A percentile compares a stretch with the other conserved stretches of the same genome.
These are phyloP conservation scores for Choreutis nemorana DNA, from an alignment of 2,888 invertebrate genomes.

Conservation along the genomic window DNA sequence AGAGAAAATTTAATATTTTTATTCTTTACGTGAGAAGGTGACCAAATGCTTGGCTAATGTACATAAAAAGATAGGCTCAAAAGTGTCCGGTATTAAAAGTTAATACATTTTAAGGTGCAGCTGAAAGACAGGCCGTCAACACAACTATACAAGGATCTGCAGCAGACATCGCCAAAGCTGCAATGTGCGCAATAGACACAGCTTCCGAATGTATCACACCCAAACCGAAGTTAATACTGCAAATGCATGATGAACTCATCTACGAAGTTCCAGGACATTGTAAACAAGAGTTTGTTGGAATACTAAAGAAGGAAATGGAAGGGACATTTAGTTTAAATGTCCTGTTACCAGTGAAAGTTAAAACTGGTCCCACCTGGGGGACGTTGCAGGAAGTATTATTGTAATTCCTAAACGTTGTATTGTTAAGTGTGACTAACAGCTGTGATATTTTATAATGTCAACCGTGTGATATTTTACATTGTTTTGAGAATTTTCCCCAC, in stretches of 20 bases:
- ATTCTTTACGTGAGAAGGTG: no score
- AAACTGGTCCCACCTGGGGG: conserved; percentile 86
- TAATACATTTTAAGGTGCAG: no score
- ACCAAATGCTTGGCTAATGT: no score
- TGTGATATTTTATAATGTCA: conserved; percentile 11
- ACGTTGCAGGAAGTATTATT: conserved; percentile 27
- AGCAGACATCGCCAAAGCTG: conserved; percentile 92
- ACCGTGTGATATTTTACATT: conserved; percentile 22
- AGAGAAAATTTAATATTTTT: no score
- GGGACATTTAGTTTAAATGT: conserved; percentile 74
- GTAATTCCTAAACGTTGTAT: conserved; percentile 12
- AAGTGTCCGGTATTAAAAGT: no score
- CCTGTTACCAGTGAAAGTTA: conserved; percentile 88
- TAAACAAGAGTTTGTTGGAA: conserved; percentile 61
- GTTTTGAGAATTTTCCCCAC: no score
- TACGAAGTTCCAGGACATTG: conserved; percentile 80
- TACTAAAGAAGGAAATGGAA: conserved; percentile 84
- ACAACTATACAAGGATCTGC: conserved; percentile 97
- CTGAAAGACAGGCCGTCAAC: conserved; percentile 96
- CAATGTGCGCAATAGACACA: conserved; percentile 82
- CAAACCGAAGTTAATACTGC: conserved; percentile 78
- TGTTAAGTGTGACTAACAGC: conserved; percentile 2
- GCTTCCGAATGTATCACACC: conserved; percentile 28
- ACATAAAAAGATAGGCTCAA: no score
- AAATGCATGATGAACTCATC: conserved; percentile 96